Evolutionary conservation across 2,888 invertebrate genomes (phyloP).

Genomic region (Sisyra terminalis): DNA sequence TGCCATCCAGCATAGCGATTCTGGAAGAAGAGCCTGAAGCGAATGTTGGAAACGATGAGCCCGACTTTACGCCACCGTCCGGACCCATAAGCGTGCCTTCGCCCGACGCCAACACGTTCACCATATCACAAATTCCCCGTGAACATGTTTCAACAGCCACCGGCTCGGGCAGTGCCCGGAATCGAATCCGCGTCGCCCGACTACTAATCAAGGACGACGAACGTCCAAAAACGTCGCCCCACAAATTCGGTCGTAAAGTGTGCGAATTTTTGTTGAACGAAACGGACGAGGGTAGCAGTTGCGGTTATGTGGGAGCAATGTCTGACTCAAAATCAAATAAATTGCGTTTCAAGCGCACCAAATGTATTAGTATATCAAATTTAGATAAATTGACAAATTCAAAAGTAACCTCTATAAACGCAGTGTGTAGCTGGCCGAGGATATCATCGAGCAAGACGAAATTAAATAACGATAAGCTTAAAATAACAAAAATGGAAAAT

Average conservation of each 20-base stretch:
- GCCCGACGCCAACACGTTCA: slow-evolving; percentile 16
- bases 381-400: slow-evolving; percentile 4
- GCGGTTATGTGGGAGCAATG: slow-evolving; percentile 11
- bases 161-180: slow-evolving; percentile 9
- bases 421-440: slow-evolving; percentile 1
- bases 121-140: slow-evolving; percentile 16
- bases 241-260: slow-evolving; percentile 22
- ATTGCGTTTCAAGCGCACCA: slow-evolving; percentile 5
- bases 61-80: slow-evolving; percentile 14
- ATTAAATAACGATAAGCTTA: background rate
- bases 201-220: slow-evolving; percentile 22
- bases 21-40: slow-evolving; percentile 17
- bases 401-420: background rate
- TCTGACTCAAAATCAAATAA: background rate
- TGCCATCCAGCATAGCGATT: slow-evolving; percentile 16
- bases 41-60: slow-evolving; percentile 13
- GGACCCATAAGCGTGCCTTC: slow-evolving; percentile 16
- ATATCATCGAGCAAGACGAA: background rate
- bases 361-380: slow-evolving; percentile 3
- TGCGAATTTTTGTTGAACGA: slow-evolving; percentile 20
- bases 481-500: slow-evolving; percentile 1
- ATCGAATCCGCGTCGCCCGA: slow-evolving; percentile 21
- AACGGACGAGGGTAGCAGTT: slow-evolving; percentile 11
- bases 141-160: slow-evolving; percentile 11
- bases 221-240: slow-evolving; percentile 24